A percentile compares a stretch with the other conserved stretches of the same genome.
Conservation (phyloP, 2,888 invertebrate genomes). For the Eudemis profundana region DNA sequence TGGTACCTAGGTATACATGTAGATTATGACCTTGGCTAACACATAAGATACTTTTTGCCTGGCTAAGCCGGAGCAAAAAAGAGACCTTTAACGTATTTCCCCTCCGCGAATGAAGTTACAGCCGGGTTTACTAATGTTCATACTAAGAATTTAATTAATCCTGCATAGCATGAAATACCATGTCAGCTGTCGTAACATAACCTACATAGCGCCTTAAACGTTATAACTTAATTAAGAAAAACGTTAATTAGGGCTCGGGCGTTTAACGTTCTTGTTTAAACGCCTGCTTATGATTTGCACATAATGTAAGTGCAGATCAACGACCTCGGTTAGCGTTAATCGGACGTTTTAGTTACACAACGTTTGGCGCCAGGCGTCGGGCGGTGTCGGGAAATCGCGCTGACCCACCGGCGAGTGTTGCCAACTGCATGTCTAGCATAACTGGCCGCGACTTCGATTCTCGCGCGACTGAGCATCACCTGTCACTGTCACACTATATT, state of each 20-base stretch:
- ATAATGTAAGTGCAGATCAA: constrained; percentile 70
- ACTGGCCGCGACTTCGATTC: no score
- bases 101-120: no score
- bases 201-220: constrained; percentile 29
- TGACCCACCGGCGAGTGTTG: constrained; percentile 82
- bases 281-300: constrained; percentile 54
- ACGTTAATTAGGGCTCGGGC: constrained; percentile 33
- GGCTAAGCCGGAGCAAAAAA: no score
- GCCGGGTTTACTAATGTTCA: background rate
- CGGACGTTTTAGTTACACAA: constrained; percentile 79
- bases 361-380: constrained; percentile 77
- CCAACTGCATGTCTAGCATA: no score
- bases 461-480: no score
- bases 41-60: no score
- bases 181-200: constrained; percentile 21
- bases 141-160: background rate
- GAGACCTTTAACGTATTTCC: no score
- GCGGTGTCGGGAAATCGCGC: constrained; percentile 77
- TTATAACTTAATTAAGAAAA: constrained; percentile 40
- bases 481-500: no score
- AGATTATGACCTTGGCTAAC: no score
- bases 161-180: constrained; percentile 14
- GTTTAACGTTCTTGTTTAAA: constrained; percentile 47
- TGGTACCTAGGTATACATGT: no score
- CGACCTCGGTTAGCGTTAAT: constrained; percentile 75